Evolutionary conservation across 1,140 invertebrate species (phyloP), one percentile per base, ranked within the genome.

Genomic region (Muscidifurax raptorellus): DNA sequence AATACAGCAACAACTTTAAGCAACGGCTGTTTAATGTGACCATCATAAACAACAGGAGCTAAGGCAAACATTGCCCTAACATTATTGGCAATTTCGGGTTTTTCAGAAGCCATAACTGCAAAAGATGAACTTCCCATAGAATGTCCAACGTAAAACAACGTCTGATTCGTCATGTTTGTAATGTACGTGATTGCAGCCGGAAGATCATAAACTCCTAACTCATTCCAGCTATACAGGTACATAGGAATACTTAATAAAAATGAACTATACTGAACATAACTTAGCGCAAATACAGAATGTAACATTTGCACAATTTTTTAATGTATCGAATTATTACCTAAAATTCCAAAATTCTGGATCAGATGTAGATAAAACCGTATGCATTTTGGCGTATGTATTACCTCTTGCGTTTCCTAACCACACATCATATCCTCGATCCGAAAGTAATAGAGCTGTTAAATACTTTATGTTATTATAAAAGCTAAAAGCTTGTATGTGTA

Each of bases 11-110:
- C 81, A 28, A 94, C 90, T 88, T 92, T 90, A 36, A 96, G 89
- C 91, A 5, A 96, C 91, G 4, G 96, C 96, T 85, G 95, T 96
- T 88, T 95, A 1, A 97, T 94, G 83, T 97, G 92, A 1, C 94
- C 93, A 89, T 97, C 94, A 87, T 94, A 97, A 0, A 95, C 95
- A 0, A 97, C 95, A 1, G 97, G 97, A 0, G 96, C 97, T 47
- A 98, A 90, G 83, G 93, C 94, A 75, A 95, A 93, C 92, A 96
- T 94, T 84, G 93, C 90, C 90, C 93, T 89, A 27, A 95, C 87
- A 93, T 88, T 86, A 9, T 75, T 59, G 22, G 80, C 81, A 3
- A 95, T 93, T 71, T 95, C 92, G 0, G 95, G 94, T 66, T 91
- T 90, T 85, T 93, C 88, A 6, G 93, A 93, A 86, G 94, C 91